Percentiles rank a stretch among this genome's conserved stretches.
Conservation (phyloP, 1,140 invertebrate species). For the Watersipora subatra region DNA sequence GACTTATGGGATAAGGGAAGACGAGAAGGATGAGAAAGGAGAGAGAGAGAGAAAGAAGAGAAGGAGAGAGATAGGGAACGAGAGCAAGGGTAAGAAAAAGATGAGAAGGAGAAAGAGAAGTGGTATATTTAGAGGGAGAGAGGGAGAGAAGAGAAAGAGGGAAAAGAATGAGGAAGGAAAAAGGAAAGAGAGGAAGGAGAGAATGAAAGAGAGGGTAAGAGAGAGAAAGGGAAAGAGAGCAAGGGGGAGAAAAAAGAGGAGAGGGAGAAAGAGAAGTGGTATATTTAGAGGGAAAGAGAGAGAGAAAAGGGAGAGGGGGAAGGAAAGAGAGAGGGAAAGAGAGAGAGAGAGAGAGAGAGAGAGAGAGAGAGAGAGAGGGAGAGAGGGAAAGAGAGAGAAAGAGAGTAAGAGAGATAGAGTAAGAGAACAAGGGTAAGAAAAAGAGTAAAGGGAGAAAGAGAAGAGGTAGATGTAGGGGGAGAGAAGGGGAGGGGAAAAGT, state of each 20-base stretch:
- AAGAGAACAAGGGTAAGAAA: neutral
- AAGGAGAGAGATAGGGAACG: neutral
- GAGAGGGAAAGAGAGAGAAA: neutral
- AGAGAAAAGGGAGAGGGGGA: neutral
- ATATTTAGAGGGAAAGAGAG: neutral
- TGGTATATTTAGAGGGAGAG: no score
- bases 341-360: neutral
- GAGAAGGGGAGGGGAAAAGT: neutral
- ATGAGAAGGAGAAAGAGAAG: neutral
- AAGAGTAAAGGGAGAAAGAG: neutral
- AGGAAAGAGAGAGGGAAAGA: neutral
- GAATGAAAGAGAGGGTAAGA: neutral
- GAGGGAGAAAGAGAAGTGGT: neutral
- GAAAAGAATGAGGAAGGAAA: neutral
- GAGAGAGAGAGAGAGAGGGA: neutral
- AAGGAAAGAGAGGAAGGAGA: slow-evolving; percentile 10
- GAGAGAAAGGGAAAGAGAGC: neutral
- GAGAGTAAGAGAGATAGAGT: neutral
- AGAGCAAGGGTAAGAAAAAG: neutral
- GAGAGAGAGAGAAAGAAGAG: neutral
- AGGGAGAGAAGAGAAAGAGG: neutral
- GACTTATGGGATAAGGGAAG: neutral
- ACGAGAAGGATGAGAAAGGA: neutral
- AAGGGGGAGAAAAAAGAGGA: no score
- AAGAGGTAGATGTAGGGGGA: neutral